A percentile compares a stretch with the other conserved stretches of the same genome.
Evolutionary conservation across 2,888 invertebrate genomes (phyloP).

Genomic region (Nephrotoma flavescens): DNA sequence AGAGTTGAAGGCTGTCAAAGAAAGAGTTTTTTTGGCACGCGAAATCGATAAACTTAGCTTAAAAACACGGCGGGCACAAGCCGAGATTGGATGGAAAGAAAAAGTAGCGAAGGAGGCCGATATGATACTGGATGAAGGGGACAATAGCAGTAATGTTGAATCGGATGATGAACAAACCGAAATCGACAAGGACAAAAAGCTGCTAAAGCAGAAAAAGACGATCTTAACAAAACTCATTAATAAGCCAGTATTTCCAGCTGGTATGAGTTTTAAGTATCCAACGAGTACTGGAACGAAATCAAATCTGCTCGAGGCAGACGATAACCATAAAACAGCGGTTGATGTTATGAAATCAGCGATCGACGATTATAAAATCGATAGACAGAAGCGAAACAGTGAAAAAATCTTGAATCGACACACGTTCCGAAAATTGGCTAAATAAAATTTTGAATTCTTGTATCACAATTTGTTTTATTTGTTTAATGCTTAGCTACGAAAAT

Average conservation of each 20-base stretch:
- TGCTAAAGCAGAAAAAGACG: constrained; percentile 35
- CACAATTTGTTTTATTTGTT: neutral
- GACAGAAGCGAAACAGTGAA: neutral
- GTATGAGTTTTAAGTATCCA: constrained; percentile 44
- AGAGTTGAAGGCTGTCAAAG: constrained; percentile 45
- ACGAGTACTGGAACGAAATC: constrained; percentile 23
- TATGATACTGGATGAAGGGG: constrained; percentile 70
- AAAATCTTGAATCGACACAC: constrained; percentile 1
- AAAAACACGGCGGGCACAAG: constrained; percentile 42
- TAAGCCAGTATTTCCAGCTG: constrained; percentile 49
- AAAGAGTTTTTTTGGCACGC: constrained; percentile 60
- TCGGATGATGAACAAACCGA: constrained; percentile 27
- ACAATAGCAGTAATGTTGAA: constrained; percentile 17
- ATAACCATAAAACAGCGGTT: constrained; percentile 28
- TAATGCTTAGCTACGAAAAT: constrained; percentile 63
- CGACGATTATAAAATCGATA: constrained; percentile 21
- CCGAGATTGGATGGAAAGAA: constrained; percentile 71
- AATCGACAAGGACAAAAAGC: constrained; percentile 23
- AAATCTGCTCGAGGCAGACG: constrained; percentile 18
- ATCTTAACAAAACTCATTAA: constrained; percentile 38
- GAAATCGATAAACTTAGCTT: constrained; percentile 67
- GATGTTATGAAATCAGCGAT: constrained; percentile 39
- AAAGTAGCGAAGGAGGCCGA: constrained; percentile 83
- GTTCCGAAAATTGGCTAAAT: constrained; percentile 6
- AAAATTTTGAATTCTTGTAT: neutral